Conservation (phyloP, 2,113 vertebrate species). For the Muntiacus reevesi region DNA sequence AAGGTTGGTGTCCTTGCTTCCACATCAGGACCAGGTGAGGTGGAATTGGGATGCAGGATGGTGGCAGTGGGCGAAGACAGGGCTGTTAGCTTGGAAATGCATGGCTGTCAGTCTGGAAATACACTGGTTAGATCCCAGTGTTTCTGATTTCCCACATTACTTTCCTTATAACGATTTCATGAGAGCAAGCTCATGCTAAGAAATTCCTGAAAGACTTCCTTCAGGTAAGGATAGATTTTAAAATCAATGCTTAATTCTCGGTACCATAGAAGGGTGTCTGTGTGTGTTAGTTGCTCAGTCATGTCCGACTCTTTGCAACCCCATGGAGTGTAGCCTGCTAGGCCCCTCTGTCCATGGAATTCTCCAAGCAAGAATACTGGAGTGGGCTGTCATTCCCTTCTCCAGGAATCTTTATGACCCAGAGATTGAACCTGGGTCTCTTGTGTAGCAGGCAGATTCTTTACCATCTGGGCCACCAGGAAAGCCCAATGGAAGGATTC, state of each 20-base stretch:
- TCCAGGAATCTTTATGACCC: neutral
- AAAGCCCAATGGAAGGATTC: neutral
- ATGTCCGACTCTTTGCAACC: neutral
- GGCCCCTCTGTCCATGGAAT: neutral
- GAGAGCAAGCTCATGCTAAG: neutral
- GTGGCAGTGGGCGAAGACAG: fast-evolving
- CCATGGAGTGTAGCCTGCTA: neutral
- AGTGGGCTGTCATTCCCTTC: neutral
- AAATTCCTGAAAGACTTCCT: conserved; percentile 5
- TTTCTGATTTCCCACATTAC: neutral
- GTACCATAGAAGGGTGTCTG: neutral
- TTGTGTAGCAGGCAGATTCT: neutral
- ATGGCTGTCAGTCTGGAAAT: neutral
- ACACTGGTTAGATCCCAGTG: neutral
- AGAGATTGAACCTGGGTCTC: neutral
- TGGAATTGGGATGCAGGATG: neutral
- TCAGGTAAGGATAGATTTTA: conserved; percentile 19
- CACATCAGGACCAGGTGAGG: neutral
- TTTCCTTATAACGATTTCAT: neutral
- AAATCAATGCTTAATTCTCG: neutral
- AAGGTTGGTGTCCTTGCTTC: neutral
- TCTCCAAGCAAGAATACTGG: neutral
- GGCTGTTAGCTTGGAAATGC: neutral
- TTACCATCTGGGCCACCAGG: neutral
- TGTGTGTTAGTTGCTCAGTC: neutral